These are phyloP conservation scores for Motacilla alba DNA, from an alignment of 2,113 vertebrate genomes.

Conservation along the genomic window DNA sequence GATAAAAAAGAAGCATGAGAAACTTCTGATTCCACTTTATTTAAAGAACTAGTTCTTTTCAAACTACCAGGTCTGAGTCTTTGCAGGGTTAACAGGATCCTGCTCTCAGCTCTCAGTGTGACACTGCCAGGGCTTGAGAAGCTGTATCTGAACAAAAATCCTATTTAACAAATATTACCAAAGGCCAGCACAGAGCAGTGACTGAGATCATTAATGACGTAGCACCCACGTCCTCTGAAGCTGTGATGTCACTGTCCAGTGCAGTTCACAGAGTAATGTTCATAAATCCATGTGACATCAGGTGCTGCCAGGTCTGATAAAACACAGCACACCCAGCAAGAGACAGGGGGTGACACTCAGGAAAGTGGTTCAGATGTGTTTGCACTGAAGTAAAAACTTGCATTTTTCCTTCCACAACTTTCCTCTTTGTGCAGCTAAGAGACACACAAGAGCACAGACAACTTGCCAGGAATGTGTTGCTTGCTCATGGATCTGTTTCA, in stretches of 20 bases:
- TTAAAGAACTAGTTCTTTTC: background rate
- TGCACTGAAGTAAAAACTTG: background rate
- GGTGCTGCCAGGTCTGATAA: background rate
- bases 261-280: background rate
- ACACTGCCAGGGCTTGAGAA: background rate
- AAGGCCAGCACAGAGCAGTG: background rate
- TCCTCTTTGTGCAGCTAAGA: background rate
- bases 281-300: background rate
- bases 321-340: background rate
- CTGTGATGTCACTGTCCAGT: background rate
- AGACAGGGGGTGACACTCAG: fast-evolving
- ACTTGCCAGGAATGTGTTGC: background rate
- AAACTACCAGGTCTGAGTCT: background rate
- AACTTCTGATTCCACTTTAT: background rate
- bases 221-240: background rate
- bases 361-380: background rate
- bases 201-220: background rate
- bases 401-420: background rate
- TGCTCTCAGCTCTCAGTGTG: background rate
- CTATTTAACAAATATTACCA: background rate
- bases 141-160: background rate
- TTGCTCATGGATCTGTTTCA: background rate
- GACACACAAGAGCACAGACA: background rate
- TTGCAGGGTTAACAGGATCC: fast-evolving
- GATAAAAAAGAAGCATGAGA: background rate